Conservation (phyloP, 2,888 invertebrate genomes). For the Acanthoscelides obtectus region DNA sequence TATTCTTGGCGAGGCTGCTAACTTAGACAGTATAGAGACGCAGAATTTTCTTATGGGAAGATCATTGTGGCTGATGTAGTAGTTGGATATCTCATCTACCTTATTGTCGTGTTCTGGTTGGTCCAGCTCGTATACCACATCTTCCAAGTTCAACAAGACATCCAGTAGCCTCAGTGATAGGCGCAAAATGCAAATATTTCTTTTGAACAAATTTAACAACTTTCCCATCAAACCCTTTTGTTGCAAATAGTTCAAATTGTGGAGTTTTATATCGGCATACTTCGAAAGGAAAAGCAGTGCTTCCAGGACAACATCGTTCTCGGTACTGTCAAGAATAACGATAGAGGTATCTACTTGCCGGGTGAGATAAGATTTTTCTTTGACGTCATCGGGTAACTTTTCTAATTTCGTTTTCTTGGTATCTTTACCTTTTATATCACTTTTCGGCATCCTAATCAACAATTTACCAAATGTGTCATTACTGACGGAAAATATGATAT, state of each 20-base stretch:
- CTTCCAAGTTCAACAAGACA: constrained; percentile 27
- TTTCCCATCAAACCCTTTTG: constrained; percentile 30
- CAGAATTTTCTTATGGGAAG: constrained; percentile 29
- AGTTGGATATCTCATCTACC: constrained; percentile 29
- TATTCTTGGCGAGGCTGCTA: constrained; percentile 28
- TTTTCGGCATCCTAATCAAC: not conserved
- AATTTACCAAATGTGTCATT: not conserved
- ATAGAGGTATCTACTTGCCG: constrained; percentile 37
- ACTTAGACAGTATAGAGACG: constrained; percentile 28
- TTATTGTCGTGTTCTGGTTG: constrained; percentile 30
- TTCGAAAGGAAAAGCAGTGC: constrained; percentile 35
- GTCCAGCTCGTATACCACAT: constrained; percentile 31
- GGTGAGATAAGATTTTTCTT: constrained; percentile 33
- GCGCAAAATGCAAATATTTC: constrained; percentile 33
- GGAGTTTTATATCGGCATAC: constrained; percentile 32
- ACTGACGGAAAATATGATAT: not conserved
- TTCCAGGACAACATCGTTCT: constrained; percentile 33
- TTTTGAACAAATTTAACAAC: constrained; percentile 27
- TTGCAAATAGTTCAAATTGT: constrained; percentile 30
- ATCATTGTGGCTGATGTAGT: constrained; percentile 30
- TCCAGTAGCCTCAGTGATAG: constrained; percentile 31
- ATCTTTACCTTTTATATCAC: constrained; percentile 1
- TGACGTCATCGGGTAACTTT: constrained; percentile 23
- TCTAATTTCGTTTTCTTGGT: constrained; percentile 14
- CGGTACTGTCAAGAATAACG: constrained; percentile 32